Evolutionary conservation across 2,113 vertebrate genomes (phyloP), one percentile per base, ranked within the genome.

Genomic region (Laticauda laticaudata): DNA sequence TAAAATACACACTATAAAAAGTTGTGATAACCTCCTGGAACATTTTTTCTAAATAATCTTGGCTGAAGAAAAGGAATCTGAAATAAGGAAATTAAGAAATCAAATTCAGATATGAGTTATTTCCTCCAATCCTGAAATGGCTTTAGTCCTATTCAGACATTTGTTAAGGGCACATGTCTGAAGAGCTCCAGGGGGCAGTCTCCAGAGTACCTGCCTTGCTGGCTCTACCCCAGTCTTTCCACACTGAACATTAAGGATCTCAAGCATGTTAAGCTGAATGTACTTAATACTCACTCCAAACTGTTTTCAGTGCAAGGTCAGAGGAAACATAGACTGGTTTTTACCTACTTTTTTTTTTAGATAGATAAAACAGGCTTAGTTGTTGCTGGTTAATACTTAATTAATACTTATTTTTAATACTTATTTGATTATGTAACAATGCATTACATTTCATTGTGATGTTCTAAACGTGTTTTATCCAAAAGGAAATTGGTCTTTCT

Each of bases 1-100:
- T 34, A 95, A 95, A 94, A 94, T 94, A 94, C 85, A 93, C 51
- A 94, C 7, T 95, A 94, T 93, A 95, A 95, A 94, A 87, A 92
- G 64, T 21, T 15, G 5, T 59, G 59, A 1, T 59, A 57, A 81
- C 53, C 34, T 39, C 59, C 75, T 86, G 10, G 87, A 91, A 48
- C 87, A 92, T 11, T 15, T 93, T 45, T 14, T 85, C 92, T 90
- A 92, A 23, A 90, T 92, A 92, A 91, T 11, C 14, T 0, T 54
- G 91, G 51, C 43, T 95, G 91, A 95, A 56, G 1, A 2, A 51
- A 18, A 0, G 18, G 11, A 48, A n/a, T n/a, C 24, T 26, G 34
- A 59, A 57, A 89, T 90, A 43, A 57, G 92, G 55, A 48, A 61
- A 18, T 64, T 54, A 87, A 89, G 48, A 45, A 64, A 93, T 88